These are phyloP conservation scores for Chaetorhynchus papuensis DNA, from an alignment of 2,113 vertebrate genomes.

Conservation along the genomic window DNA sequence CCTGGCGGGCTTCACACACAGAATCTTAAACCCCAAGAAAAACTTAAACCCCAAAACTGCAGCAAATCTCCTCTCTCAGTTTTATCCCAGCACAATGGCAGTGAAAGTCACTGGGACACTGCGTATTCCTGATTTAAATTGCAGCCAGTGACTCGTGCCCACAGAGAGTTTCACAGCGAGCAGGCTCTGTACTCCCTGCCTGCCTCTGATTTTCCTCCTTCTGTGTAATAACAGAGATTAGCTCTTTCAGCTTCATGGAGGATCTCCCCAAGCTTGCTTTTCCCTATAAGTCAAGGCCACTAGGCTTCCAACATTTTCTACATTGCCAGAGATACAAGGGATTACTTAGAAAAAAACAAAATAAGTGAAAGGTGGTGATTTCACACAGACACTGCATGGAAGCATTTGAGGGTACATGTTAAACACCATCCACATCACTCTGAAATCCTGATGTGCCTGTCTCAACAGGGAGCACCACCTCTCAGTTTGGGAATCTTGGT, in stretches of 20 bases:
- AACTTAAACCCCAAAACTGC: not conserved
- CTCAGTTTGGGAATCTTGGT: no score
- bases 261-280: not conserved
- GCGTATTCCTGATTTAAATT: not conserved
- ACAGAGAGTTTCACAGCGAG: not conserved
- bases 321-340: not conserved
- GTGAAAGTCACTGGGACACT: not conserved
- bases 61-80: not conserved
- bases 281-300: not conserved
- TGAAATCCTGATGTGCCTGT: not conserved
- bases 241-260: not conserved
- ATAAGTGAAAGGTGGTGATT: not conserved
- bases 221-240: not conserved
- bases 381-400: not conserved
- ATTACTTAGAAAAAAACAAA: not conserved
- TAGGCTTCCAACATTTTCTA: not conserved
- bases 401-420: not conserved
- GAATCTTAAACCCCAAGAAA: not conserved
- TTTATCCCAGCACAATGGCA: not conserved
- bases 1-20: not conserved
- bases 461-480: not conserved
- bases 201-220: not conserved
- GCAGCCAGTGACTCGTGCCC: not conserved
- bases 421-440: not conserved
- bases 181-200: not conserved